Base-by-base conservation (phyloP, 2,797 vertebrate species). In the Leptoclinus maculatus region DNA sequence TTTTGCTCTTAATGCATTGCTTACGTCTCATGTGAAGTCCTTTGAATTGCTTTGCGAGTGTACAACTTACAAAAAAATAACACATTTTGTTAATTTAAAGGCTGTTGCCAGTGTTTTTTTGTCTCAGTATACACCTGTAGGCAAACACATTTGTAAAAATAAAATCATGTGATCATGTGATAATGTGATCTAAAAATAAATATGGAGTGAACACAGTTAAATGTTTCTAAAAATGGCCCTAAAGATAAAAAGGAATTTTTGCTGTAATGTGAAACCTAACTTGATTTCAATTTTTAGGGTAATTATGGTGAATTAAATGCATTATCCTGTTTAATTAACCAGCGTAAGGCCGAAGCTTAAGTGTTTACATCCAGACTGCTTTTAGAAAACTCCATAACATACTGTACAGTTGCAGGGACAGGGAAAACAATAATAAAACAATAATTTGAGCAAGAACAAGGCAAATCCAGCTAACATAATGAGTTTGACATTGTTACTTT, bases 401-500 rank as follows among this genome's bases (percentile, higher is more conserved):
- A 32, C 29, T 32, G 29, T 32, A 51, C 51, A 51, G 23, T 10
- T 25, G 54, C 29, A 51, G 51, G 41, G 3, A 38, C 34, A 21
- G 1, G 6, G 7, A n/a, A 56, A 67, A 23, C 47, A 38, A 62
- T 68, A 10, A 12, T 25, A 8, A 59, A 65, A 59, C 49, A 76
- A 63, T 16, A 16, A 65, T 79, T 63, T 74, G 47, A 69, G 25
- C 17, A 53, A 49, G 51, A 69, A 80, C 63, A 64, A 68, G 36
- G 38, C 29, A 60, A 75, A 85, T 76, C 34, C 32, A 62, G 70
- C 59, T 23, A 39, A 47, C 59, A 68, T 71, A 80, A 80, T 66
- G 80, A 86, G 34, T 80, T 82, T 39, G 49, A 76, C 59, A 65
- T 66, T 7, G 11, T 12, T 65, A 54, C 72, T 77, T 74, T 71